phyloP scores from a whole-genome alignment of 1,140 invertebrate species.

The Drosophila tsacasi region DNA sequence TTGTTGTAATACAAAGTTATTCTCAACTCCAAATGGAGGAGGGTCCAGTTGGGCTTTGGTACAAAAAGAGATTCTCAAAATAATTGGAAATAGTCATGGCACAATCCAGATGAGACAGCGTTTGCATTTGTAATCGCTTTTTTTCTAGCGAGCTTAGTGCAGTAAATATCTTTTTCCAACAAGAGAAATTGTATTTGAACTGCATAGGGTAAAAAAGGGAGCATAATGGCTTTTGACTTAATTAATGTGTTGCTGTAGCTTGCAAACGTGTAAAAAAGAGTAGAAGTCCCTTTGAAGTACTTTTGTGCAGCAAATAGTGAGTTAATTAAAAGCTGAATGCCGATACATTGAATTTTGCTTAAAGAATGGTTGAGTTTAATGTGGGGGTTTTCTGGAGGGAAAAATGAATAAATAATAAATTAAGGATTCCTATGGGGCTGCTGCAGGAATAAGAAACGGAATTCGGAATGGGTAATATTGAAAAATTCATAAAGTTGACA shows the following conservation, averaged over 20 bases:
- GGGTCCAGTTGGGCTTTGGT: neutral
- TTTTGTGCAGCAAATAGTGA: neutral
- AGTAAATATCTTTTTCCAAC: slow-evolving; percentile 3
- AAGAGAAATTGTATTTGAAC: slow-evolving; percentile 13
- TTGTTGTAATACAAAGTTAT: slow-evolving; percentile 7
- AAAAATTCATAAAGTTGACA: neutral
- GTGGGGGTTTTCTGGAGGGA: neutral
- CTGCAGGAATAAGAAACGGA: neutral
- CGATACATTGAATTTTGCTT: neutral
- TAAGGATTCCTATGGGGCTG: neutral
- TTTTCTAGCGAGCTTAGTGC: neutral
- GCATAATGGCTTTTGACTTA: slow-evolving; percentile 38
- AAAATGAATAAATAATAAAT: neutral
- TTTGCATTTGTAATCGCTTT: neutral
- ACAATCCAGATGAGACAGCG: neutral
- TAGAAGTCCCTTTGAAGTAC: neutral
- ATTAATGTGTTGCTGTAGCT: slow-evolving; percentile 27
- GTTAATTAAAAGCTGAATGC: neutral
- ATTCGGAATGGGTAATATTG: neutral
- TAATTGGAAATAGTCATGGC: slow-evolving; percentile 24
- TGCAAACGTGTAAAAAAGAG: too few species aligned
- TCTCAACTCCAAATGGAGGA: neutral
- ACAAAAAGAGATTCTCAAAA: slow-evolving; percentile 2
- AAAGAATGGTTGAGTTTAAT: too few species aligned
- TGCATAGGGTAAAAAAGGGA: slow-evolving; percentile 6